Evolutionary conservation across 2,888 invertebrate species (phyloP).

Genomic region (Yponomeuta cagnagella): DNA sequence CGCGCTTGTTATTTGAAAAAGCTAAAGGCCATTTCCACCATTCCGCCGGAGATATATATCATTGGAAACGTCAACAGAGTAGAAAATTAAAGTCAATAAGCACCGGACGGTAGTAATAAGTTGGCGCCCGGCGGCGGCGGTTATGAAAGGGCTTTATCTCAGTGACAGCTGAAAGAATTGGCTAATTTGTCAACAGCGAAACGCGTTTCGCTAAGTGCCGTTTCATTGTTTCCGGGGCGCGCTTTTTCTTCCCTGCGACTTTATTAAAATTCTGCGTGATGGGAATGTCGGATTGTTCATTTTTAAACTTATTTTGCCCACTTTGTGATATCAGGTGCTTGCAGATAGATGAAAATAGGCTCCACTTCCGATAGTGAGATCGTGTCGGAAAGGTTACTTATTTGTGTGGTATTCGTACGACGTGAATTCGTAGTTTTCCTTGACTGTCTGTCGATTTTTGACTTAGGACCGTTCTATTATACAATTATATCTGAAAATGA

Average conservation of each 20-base stretch:
- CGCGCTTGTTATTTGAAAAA: conserved; percentile 72
- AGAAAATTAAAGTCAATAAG: conserved; percentile 74
- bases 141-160: conserved; percentile 55
- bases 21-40: conserved; percentile 65
- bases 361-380: too few relatives aligned
- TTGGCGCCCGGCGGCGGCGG: conserved; percentile 32
- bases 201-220: conserved; percentile 50
- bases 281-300: conserved; percentile 8
- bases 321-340: background rate
- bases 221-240: conserved; percentile 46
- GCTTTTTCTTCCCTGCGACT: conserved; percentile 15
- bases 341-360: too few relatives aligned
- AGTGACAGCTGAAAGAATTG: conserved; percentile 50
- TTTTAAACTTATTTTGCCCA: background rate
- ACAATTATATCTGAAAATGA: too few relatives aligned
- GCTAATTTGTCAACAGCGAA: conserved; percentile 63
- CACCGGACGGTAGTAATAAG: conserved; percentile 55
- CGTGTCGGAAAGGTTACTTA: too few relatives aligned
- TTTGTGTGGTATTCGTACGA: too few relatives aligned
- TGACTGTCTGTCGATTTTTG: too few relatives aligned
- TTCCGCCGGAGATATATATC: conserved; percentile 64
- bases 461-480: too few relatives aligned
- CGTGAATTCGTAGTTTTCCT: too few relatives aligned
- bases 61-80: conserved; percentile 69
- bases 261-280: conserved; percentile 36